These are phyloP conservation scores for Cryptotermes secundus DNA, from an alignment of 1,140 invertebrate species.

Conservation along the genomic window DNA sequence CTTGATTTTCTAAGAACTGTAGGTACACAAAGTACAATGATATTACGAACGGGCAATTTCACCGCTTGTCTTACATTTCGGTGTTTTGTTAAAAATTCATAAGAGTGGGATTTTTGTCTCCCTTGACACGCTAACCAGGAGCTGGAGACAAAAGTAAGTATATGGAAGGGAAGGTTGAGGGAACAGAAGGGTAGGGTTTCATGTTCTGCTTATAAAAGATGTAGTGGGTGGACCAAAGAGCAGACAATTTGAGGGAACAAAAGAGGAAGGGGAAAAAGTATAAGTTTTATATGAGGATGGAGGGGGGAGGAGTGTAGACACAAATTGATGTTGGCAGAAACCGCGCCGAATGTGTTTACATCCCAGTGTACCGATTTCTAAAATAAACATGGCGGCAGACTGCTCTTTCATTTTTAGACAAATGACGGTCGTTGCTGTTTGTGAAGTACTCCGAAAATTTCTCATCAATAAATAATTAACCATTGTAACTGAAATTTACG, in stretches of 20 bases:
- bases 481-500: no score
- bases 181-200: neutral
- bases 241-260: neutral
- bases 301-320: neutral
- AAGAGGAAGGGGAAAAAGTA: neutral
- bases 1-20: neutral
- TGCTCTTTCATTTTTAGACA: no score
- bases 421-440: no score
- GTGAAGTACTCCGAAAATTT: no score
- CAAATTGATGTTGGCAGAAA: neutral
- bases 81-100: slow-evolving; percentile 14
- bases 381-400: no score
- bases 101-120: neutral
- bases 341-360: neutral
- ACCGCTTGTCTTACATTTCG: neutral
- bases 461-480: no score
- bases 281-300: no score
- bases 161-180: neutral
- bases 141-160: neutral
- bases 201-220: neutral
- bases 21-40: neutral
- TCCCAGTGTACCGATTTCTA: neutral
- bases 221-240: neutral
- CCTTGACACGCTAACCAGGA: neutral
- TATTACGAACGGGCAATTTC: neutral